Percentiles rank a stretch among this genome's conserved stretches.
Evolutionary conservation across 2,113 vertebrate genomes (phyloP).

Genomic region (Clarias batrachus): DNA sequence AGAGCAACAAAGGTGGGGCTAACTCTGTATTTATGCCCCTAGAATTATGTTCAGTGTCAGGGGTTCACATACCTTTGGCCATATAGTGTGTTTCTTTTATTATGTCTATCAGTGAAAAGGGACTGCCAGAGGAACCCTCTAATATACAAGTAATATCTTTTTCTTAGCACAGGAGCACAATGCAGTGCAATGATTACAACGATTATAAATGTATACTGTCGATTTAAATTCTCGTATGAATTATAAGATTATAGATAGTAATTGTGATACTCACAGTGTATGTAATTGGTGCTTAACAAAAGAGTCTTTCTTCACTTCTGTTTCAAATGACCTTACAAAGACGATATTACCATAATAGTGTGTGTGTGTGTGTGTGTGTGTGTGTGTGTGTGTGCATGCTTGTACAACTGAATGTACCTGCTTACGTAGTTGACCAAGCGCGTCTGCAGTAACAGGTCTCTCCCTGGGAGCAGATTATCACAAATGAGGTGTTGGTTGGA

Average conservation of each 20-base stretch:
- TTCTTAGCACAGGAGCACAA: background rate
- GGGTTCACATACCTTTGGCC: background rate
- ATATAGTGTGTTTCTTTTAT: background rate
- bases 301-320: background rate
- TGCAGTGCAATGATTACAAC: background rate
- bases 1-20: background rate
- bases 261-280: background rate
- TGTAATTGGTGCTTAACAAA: background rate
- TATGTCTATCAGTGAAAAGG: background rate
- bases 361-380: background rate
- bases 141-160: background rate
- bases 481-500: slow-evolving; percentile 97
- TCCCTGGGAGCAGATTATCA: slow-evolving; percentile 91
- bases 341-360: background rate
- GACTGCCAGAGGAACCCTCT: background rate
- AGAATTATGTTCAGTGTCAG: background rate
- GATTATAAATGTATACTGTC: background rate
- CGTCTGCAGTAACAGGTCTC: slow-evolving; percentile 90
- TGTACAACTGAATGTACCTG: slow-evolving; percentile 74
- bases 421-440: slow-evolving; percentile 91
- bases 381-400: background rate
- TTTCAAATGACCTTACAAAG: background rate
- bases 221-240: background rate
- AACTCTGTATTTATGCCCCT: background rate
- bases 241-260: background rate